Base-by-base conservation (phyloP, 53 echinoderm and acorn worm species). In the Zoroaster sp. region DNA sequence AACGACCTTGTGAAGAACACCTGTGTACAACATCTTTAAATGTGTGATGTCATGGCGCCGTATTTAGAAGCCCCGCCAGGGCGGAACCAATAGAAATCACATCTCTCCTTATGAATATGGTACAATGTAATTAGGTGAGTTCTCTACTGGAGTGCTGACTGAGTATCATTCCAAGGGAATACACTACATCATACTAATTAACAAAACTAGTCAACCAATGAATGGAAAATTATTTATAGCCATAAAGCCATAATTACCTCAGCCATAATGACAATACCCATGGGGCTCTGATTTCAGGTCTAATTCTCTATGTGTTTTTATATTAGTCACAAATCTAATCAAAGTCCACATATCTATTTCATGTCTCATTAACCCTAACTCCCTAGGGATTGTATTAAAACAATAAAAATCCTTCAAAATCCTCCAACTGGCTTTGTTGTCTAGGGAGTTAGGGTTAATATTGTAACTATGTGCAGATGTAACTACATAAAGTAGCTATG, bases 1-100 rank as follows among this genome's bases (percentile, higher is more conserved):
- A 71, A 85, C 25, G 71, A 85, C 85, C 85, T 85, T 71, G 32
- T 6, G 13, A 46, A 11, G 47, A 13, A 49, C 85, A 85, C 49
- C 71, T 47, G 85, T 70, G 83, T 21, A 21, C 10, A 12, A 39
- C 30, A 28, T 80, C 40, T 44, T 32, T 15, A 23, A n/a, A 30
- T 6, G 68, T 67, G 65, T 82, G 82, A 82, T 43, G 82, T 68
- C 39, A 82, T 28, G 38, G 13, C 66, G 9, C 82, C 31, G 17
- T 42, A 82, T 59, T 54, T 53, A 53, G 78, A 78, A 78, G 5
- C 20, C 30, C 17, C 11, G 23, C 40, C n/a, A 28, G 40, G 82
- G 32, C 35, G 40, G 82, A 20, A 59, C 78, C 68, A 68, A 67
- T 82, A 39, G 32, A 42, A 9, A 36, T 30, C 28, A 41, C 68